phyloP scores from a whole-genome alignment of 2,113 vertebrate species.

The Pelusios castaneus region DNA sequence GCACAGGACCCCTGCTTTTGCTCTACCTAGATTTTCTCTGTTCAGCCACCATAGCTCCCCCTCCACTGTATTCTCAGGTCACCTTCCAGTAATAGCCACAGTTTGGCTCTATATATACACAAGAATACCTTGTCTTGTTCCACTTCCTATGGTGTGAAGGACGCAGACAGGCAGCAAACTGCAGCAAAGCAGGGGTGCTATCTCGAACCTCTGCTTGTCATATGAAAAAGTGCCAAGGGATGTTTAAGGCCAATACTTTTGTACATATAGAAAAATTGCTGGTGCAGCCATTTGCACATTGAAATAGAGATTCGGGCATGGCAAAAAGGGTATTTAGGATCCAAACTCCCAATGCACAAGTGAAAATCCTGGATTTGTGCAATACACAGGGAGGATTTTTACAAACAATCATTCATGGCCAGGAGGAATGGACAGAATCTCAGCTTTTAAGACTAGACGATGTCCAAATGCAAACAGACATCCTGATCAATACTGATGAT shows the following conservation, averaged over 20 bases:
- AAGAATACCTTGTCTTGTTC: background rate
- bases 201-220: background rate
- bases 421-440: background rate
- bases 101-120: background rate
- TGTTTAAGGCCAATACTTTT: background rate
- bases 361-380: background rate
- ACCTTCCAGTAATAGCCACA: background rate
- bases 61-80: background rate
- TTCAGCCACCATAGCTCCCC: rapidly evolving
- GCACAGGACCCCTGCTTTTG: background rate
- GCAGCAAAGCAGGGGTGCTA: background rate
- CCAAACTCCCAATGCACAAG: background rate
- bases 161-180: background rate
- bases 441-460: background rate
- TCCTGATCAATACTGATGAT: background rate
- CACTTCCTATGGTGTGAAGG: background rate
- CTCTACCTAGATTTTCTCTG: background rate
- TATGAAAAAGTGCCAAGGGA: background rate
- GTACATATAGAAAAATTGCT: background rate
- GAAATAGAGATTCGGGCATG: rapidly evolving
- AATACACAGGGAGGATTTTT: background rate
- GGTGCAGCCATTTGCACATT: background rate
- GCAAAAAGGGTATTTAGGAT: background rate
- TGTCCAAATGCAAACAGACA: background rate
- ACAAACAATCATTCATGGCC: background rate